Evolutionary conservation across 1,140 invertebrate species (phyloP).

Genomic region (Maniola jurtina): DNA sequence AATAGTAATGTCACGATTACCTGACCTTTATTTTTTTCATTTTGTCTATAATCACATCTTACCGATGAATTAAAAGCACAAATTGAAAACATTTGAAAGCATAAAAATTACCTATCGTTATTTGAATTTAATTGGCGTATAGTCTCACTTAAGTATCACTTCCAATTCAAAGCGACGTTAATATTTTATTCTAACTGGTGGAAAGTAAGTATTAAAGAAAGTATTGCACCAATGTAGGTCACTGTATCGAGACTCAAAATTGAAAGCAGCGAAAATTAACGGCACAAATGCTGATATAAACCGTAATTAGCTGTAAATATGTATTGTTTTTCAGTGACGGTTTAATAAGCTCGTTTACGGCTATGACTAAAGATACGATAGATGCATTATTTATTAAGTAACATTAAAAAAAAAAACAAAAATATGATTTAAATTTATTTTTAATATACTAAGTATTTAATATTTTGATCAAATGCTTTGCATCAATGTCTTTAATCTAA

Average conservation of each 20-base stretch:
- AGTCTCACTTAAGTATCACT: background rate
- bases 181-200: slow-evolving; percentile 1
- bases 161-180: background rate
- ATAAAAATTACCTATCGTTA: background rate
- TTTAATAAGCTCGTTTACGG: too few relatives aligned
- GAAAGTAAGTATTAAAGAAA: slow-evolving; percentile 4
- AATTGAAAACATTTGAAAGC: background rate
- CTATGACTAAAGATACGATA: too few relatives aligned
- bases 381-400: too few relatives aligned
- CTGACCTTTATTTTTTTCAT: background rate
- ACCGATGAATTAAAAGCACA: background rate
- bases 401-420: background rate
- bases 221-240: background rate
- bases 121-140: slow-evolving; percentile 2
- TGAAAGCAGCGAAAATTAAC: background rate
- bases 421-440: too few relatives aligned
- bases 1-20: too few relatives aligned
- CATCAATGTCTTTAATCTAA: too few relatives aligned
- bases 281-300: background rate
- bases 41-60: background rate
- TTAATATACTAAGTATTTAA: too few relatives aligned
- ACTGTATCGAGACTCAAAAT: background rate
- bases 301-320: background rate
- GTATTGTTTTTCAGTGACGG: background rate
- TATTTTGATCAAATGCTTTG: too few relatives aligned